These are phyloP conservation scores for Gobionotothen gibberifrons DNA, from an alignment of 2,797 vertebrate genomes.

Conservation along the genomic window DNA sequence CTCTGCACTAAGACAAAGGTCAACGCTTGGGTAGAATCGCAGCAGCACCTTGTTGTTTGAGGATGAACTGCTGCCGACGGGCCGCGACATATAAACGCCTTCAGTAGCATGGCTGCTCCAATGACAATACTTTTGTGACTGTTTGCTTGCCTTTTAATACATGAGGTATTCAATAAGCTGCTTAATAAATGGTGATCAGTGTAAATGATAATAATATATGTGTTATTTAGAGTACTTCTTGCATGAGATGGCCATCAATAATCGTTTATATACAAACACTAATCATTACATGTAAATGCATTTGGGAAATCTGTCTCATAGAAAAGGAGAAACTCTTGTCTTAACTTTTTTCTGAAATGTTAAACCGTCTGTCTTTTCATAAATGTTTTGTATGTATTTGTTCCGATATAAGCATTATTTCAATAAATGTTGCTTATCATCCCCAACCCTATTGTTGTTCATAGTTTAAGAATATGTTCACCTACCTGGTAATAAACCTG, in stretches of 20 bases:
- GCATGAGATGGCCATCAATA: slow-evolving; percentile 8
- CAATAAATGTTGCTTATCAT: slow-evolving; percentile 43
- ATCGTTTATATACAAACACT: slow-evolving; percentile 11
- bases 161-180: slow-evolving; percentile 29
- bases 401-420: slow-evolving; percentile 14
- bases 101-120: slow-evolving; percentile 27
- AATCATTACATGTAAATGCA: slow-evolving; percentile 23
- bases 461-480: not conserved
- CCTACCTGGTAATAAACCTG: not conserved
- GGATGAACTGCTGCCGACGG: slow-evolving; percentile 7
- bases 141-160: slow-evolving; percentile 24
- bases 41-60: slow-evolving; percentile 13
- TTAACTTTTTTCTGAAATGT: slow-evolving; percentile 10
- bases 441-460: not conserved
- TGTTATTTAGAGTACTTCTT: slow-evolving; percentile 8
- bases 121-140: not conserved
- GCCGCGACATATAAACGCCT: slow-evolving; percentile 7
- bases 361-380: slow-evolving; percentile 34
- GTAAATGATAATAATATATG: slow-evolving; percentile 29
- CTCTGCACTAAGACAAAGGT: slow-evolving; percentile 37
- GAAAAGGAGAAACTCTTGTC: slow-evolving; percentile 18
- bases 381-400: slow-evolving; percentile 17
- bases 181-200: slow-evolving; percentile 45
- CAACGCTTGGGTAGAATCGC: slow-evolving; percentile 15
- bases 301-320: slow-evolving; percentile 32